phyloP scores from a whole-genome alignment of 2,113 vertebrate genomes.

The Aviceda subcristata region DNA sequence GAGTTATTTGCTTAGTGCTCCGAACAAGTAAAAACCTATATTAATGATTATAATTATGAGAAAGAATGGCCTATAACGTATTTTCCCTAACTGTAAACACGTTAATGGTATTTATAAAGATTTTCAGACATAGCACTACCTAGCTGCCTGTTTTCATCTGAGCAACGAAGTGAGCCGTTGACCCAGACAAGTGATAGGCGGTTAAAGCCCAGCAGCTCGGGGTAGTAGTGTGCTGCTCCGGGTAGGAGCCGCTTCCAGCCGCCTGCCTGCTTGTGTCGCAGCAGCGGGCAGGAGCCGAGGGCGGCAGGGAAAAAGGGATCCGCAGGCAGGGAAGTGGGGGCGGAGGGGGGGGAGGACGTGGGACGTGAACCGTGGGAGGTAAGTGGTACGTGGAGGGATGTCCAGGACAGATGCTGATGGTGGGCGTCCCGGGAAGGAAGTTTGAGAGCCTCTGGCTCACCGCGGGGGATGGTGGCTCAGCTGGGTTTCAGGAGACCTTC shows the following conservation, averaged over 20 bases:
- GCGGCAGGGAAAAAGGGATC: not conserved
- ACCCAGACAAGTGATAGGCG: not conserved
- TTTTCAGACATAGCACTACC: not conserved
- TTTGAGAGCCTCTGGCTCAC: not conserved
- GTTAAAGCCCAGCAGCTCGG: not conserved
- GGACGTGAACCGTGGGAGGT: not conserved
- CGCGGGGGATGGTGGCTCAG: not conserved
- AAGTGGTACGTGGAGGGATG: accelerated
- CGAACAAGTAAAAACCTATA: not conserved
- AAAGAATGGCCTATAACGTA: not conserved
- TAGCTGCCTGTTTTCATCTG: not conserved
- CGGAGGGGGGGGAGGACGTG: accelerated
- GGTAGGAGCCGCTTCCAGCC: not conserved
- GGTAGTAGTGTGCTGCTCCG: accelerated
- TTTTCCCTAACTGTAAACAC: not conserved
- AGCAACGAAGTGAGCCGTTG: not conserved
- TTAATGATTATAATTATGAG: not conserved
- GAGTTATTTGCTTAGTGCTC: not conserved
- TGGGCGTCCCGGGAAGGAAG: not conserved
- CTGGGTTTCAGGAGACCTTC: not conserved
- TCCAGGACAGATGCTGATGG: not conserved
- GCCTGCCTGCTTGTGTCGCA: not conserved
- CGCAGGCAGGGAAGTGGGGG: not conserved
- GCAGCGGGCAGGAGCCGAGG: not conserved
- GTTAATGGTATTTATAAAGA: not conserved